Evolutionary conservation across 2,888 invertebrate species (phyloP), one percentile per base, ranked within the genome.

Genomic region (Pseudeuparius sepicola): DNA sequence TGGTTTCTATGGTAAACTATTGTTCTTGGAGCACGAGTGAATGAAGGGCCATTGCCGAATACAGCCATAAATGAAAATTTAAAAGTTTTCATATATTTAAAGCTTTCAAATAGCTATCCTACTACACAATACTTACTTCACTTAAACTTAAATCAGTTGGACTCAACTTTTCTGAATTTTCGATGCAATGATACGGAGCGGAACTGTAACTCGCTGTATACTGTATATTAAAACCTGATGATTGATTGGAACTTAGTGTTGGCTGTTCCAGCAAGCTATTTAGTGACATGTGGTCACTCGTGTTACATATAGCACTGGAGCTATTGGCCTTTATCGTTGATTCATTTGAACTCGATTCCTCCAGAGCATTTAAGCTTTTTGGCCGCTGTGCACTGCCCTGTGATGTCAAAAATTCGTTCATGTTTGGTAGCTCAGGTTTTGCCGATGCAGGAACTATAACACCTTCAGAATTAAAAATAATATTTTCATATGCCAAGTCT

Each of bases 401-500:
- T 29, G 68, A 65, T 1, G 74, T 74, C 17, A 74, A 47, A n/a
- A n/a, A n/a, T n/a, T n/a, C n/a, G n/a, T n/a, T n/a, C n/a, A n/a
- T n/a, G n/a, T n/a, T n/a, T n/a, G n/a, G n/a, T n/a, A n/a, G n/a
- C n/a, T n/a, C n/a, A 10, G 67, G 65, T 0, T 73, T 73, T 4
- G 70, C 68, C 1, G 64, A 63, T 9, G 68, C 67, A 1, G 74
- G 74, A 5, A 73, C 59, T 0, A 63, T 58, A 0, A 71, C 73
- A 15, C 67, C 58, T 45, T 59, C 70, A 32, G 71, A 68, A 0
- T 70, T 72, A 31, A 70, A 65, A 9, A 57, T 61, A 7, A 75
- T 66, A 48, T 73, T 73, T 50, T 76, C 76, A 46, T 76, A 75
- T 0, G n/a, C n/a, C n/a, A n/a, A n/a, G n/a, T n/a, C n/a, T n/a